Base-by-base conservation (phyloP, 2,888 invertebrate genomes). In the Muschampia plurimacula region DNA sequence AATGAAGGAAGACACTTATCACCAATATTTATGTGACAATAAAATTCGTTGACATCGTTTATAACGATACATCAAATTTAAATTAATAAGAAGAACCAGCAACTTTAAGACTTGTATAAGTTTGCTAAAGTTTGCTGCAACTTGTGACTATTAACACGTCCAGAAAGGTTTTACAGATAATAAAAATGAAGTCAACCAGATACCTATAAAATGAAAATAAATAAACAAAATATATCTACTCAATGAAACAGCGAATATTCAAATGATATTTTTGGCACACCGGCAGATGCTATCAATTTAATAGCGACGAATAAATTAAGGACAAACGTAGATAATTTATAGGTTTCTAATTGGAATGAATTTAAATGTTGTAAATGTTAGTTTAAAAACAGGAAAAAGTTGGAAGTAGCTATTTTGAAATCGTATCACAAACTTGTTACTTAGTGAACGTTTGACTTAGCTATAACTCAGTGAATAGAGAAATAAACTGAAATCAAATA, bases 11-110 rank as follows among this genome's bases (percentile, higher is more conserved):
- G 78, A 79, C 76, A 74, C 74, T 74, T 74, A 77, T 76, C 81
- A 80, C 77, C 77, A 76, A 74, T 80, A 82, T 83, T 84, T 84
- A 86, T 81, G 81, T 79, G 74, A 79, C 77, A 79, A 79, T 84
- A 83, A 83, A 84, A 75, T 76, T 71, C 74, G 75, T 74, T 70
- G 73, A 75, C 74, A 76, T 75, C 72, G 67, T 74, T 75, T 76
- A 69, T 46, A 73, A 39, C 69, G 55, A 72, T 36, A 69, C 52
- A 63, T n/a, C 5, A 41, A 68, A 74, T 70, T 5, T 10, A 67
- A 46, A 68, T 60, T 49, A 13, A 73, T 44, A 55, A 72, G 49
- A 72, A 67, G 32, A 69, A 39, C 10, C n/a, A 60, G 65, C n/a
- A 69, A 69, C 5, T 49, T 41, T 13, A 2, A 41, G 41, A 62